Conservation (phyloP, 2,797 vertebrate species). For the Potorous gilbertii region DNA sequence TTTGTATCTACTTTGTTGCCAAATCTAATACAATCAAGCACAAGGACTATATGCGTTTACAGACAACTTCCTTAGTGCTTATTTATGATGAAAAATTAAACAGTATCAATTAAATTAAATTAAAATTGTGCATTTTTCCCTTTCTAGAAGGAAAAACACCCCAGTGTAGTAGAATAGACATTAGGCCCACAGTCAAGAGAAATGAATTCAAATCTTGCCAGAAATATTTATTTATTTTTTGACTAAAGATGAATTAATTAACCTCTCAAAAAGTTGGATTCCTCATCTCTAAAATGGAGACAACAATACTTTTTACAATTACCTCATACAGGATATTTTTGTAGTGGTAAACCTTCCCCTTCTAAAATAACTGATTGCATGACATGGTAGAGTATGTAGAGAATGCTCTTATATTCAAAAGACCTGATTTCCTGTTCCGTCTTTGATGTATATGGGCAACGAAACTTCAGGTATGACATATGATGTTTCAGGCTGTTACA, state of each 20-base stretch:
- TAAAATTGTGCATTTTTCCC: constrained; percentile 10
- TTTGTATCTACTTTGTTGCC: neutral
- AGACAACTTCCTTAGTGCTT: neutral
- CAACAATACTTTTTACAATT: neutral
- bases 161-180: neutral
- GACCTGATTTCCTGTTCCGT: neutral
- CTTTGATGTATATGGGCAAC: neutral
- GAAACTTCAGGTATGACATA: neutral
- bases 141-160: neutral
- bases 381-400: neutral
- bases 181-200: neutral
- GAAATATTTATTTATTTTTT: neutral
- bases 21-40: neutral
- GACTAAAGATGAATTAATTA: neutral
- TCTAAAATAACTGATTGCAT: neutral
- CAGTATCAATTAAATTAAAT: constrained; percentile 5
- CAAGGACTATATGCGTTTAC: neutral
- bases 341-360: neutral
- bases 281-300: too few species aligned
- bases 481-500: neutral
- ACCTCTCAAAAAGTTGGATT: neutral
- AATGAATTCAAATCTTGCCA: neutral
- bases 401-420: neutral
- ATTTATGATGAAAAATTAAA: constrained; percentile 25
- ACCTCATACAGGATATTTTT: neutral